Conservation (phyloP, 1,140 invertebrate genomes). For the Eulimnadia texana region DNA sequence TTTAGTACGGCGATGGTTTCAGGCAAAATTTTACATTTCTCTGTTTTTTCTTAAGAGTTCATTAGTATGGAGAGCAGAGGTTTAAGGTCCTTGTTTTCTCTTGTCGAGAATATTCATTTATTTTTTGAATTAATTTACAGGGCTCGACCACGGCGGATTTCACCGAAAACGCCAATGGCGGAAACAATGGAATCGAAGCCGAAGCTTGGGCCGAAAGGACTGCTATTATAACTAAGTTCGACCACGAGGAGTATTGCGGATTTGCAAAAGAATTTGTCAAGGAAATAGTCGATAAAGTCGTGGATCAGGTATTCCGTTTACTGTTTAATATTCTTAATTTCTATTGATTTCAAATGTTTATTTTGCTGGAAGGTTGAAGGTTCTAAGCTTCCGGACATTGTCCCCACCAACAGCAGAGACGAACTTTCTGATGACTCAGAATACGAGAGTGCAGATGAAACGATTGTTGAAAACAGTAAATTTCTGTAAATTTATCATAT, state of each 20-base stretch:
- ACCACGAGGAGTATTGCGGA: constrained; percentile 1
- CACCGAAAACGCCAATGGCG: background rate
- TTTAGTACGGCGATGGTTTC: constrained; percentile 9
- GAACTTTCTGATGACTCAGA: constrained; percentile 6
- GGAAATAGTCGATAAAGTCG: constrained; percentile 6
- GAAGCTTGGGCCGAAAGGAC: constrained; percentile 9
- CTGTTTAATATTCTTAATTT: background rate
- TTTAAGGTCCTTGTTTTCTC: too few relatives aligned
- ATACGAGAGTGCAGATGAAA: constrained; percentile 10
- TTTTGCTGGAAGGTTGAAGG: background rate
- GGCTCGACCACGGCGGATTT: constrained; percentile 2
- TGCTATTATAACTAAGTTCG: background rate
- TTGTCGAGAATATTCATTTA: too few relatives aligned
- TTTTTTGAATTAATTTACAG: too few relatives aligned
- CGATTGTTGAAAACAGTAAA: background rate
- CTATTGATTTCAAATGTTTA: too few relatives aligned
- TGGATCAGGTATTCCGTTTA: background rate
- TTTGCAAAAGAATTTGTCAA: background rate
- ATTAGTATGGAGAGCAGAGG: background rate
- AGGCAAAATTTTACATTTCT: background rate
- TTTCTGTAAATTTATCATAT: background rate
- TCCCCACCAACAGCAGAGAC: background rate
- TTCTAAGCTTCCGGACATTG: background rate
- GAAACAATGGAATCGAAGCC: background rate
- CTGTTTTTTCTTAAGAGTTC: background rate